Base-by-base conservation (phyloP, 2,113 vertebrate species). In the Mastomys natalensis region DNA sequence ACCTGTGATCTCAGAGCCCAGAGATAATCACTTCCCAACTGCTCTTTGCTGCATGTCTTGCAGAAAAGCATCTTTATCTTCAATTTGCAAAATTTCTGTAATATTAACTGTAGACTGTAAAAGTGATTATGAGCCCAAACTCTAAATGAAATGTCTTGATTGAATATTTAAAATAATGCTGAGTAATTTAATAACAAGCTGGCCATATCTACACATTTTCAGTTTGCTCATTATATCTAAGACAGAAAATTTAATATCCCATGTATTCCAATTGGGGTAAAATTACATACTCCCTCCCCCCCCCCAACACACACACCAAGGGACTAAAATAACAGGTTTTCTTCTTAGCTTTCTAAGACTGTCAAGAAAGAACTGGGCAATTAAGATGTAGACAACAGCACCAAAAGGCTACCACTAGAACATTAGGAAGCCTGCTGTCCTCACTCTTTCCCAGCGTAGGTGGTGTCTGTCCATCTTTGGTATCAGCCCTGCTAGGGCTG, bases 151-250 rank as follows among this genome's bases (percentile, higher is more conserved):
- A 94, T 76, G 40, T 55, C 40, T 92, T 87, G 45, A n/a, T 53
- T 60, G 7, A 68, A 5, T 70, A 88, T 94, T 94, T 89, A 86
- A 93, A 96, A 80, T 90, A 85, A 62, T 45, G 34, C n/a, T 87
- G 58, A 91, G 72, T 11, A 62, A 91, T 91, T 77, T 82, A 48
- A 87, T 87, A 58, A 51, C 51, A 88, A 86, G 55, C 15, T 72
- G 81, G 9, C 22, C 45, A 16, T 62, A 85, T 91, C 40, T 81
- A 12, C 68, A 81, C 24, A 78, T 64, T 40, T 86, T 15, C 5
- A 43, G 37, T 72, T 91, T 92, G 5, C 45, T 89, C 7, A 60
- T 84, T 70, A 78, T 66, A 58, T 94, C 29, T 87, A 45, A 77
- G 86, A n/a, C 74, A 93, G 81, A 85, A 58, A 77, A 15, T 22